Conservation (phyloP, 2,888 invertebrate species). For the Bombylius major region DNA sequence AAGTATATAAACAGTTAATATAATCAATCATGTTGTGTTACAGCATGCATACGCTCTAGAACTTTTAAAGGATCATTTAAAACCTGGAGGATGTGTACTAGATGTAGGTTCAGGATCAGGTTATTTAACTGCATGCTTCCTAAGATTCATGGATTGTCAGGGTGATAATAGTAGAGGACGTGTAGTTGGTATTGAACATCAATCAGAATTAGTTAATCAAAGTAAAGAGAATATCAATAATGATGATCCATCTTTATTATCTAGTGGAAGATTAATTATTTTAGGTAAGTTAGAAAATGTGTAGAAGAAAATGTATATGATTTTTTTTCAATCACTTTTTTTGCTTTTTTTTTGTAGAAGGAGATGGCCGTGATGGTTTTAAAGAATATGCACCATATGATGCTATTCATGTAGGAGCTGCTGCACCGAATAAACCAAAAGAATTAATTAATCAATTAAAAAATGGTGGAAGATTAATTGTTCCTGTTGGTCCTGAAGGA, state of each 20-base stretch:
- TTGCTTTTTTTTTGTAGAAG: conserved; percentile 40
- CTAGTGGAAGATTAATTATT: conserved; percentile 53
- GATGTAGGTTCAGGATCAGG: conserved; percentile 94
- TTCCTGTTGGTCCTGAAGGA: conserved; percentile 80
- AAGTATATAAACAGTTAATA: too few relatives aligned
- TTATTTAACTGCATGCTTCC: conserved; percentile 85
- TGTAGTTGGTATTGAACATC: conserved; percentile 84
- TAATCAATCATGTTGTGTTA: conserved; percentile 7
- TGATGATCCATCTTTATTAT: conserved; percentile 57
- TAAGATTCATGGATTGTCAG: conserved; percentile 56
- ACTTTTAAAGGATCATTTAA: conserved; percentile 62
- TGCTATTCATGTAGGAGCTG: conserved; percentile 90
- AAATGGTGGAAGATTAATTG: conserved; percentile 69
- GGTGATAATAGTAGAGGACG: conserved; percentile 34
- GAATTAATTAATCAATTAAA: conserved; percentile 44
- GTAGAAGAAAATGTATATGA: background rate
- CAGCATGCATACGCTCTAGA: conserved; percentile 89
- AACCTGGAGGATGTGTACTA: conserved; percentile 62
- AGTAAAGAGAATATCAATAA: conserved; percentile 64
- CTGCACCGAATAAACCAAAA: conserved; percentile 64
- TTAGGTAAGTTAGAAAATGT: conserved; percentile 42
- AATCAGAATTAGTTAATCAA: conserved; percentile 62
- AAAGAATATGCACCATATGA: conserved; percentile 66
- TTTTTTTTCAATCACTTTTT: too few relatives aligned
- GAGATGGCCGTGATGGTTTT: conserved; percentile 81